phyloP scores from a whole-genome alignment of 2,113 vertebrate species.

The Agapornis roseicollis region DNA sequence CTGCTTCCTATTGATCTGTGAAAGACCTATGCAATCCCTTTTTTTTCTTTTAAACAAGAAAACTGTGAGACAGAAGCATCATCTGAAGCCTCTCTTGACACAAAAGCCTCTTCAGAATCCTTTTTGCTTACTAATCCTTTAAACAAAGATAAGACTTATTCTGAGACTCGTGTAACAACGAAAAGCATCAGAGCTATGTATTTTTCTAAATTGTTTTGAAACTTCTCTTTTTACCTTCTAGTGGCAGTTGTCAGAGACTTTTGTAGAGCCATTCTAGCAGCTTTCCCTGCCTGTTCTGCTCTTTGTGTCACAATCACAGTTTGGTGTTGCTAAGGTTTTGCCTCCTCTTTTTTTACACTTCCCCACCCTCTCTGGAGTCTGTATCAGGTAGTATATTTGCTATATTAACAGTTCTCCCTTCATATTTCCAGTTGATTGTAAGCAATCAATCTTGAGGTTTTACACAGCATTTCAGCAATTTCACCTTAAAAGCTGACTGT shows the following conservation, averaged over 20 bases:
- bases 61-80: neutral
- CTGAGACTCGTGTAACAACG: neutral
- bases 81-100: neutral
- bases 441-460: neutral
- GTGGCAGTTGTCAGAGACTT: neutral
- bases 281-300: neutral
- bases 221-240: neutral
- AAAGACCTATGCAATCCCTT: neutral
- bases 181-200: neutral
- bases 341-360: neutral
- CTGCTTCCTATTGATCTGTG: neutral
- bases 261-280: neutral
- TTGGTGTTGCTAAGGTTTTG: neutral
- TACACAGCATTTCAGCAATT: neutral
- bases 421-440: neutral
- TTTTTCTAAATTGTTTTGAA: neutral
- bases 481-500: neutral
- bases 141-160: neutral
- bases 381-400: neutral
- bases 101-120: neutral
- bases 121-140: neutral
- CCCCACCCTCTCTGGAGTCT: neutral
- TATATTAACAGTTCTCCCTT: neutral
- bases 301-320: neutral
- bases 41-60: neutral